Percentiles rank a stretch among this genome's conserved stretches.
Evolutionary conservation across 1,140 invertebrate species (phyloP).

Genomic region (Stenopsyche tienmushanensis): DNA sequence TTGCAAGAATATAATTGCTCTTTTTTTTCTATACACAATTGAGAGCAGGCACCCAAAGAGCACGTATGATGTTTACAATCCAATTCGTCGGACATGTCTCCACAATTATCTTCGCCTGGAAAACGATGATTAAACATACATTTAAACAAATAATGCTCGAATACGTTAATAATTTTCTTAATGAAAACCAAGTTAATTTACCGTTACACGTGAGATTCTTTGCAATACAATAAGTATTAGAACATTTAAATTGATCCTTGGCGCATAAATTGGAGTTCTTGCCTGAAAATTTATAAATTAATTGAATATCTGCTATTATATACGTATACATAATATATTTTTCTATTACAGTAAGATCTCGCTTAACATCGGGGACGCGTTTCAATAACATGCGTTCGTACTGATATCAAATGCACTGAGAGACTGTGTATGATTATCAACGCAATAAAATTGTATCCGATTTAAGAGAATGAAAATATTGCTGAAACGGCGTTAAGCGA

Average conservation of each 20-base stretch:
- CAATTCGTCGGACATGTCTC: conserved; percentile 65
- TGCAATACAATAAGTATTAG: conserved; percentile 61
- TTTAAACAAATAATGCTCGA: not conserved
- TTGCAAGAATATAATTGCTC: conserved; percentile 62
- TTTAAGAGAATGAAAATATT: too few species aligned
- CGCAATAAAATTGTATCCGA: too few species aligned
- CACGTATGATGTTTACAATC: conserved; percentile 56
- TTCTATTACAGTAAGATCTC: too few species aligned
- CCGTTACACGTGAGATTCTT: conserved; percentile 74
- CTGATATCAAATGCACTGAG: too few species aligned
- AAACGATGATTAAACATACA: not conserved
- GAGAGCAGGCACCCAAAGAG: conserved; percentile 71
- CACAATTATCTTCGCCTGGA: conserved; percentile 56
- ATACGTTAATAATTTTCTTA: not conserved
- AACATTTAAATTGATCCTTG: conserved; percentile 72
- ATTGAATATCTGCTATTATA: too few species aligned
- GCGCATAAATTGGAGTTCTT: conserved; percentile 54
- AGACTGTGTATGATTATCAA: too few species aligned
- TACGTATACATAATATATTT: too few species aligned
- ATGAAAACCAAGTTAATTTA: conserved; percentile 7
- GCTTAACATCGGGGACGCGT: too few species aligned
- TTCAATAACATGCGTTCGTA: too few species aligned
- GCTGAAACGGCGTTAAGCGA: too few species aligned
- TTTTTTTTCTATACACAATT: conserved; percentile 71
- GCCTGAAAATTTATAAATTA: conserved; percentile 42